Percentiles rank a stretch among this genome's conserved stretches.
Conservation (phyloP, 2,888 invertebrate genomes). For the Linnaemya tessellans region DNA sequence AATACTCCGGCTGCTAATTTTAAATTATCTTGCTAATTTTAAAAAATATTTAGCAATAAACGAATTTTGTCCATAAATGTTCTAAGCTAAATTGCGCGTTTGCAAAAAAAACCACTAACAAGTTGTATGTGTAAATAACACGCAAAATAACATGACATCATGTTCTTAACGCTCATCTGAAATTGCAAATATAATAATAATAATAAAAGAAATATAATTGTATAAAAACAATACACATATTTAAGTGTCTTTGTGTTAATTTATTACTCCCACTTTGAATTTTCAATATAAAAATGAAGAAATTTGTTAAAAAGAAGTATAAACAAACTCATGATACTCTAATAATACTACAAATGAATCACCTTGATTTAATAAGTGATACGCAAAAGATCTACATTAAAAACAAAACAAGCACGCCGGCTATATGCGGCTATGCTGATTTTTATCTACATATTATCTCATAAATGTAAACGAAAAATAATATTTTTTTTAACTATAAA, state of each 20-base stretch:
- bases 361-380: background rate
- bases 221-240: background rate
- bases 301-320: background rate
- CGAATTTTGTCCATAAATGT: background rate
- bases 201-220: background rate
- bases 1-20: no score
- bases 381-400: constrained; percentile 22
- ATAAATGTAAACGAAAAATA: no score
- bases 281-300: constrained; percentile 31
- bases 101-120: background rate
- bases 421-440: no score
- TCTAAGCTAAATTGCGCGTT: background rate
- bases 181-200: background rate
- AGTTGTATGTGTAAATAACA: background rate
- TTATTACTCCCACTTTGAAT: constrained; percentile 16
- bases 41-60: no score
- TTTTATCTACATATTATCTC: no score
- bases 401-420: background rate
- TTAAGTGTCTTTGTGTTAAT: background rate
- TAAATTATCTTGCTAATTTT: no score
- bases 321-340: constrained; percentile 30
- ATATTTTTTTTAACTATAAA: no score
- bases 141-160: constrained; percentile 38
- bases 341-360: constrained; percentile 54
- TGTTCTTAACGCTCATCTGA: background rate